These are phyloP conservation scores for Rhagologus leucostigma DNA, from an alignment of 2,113 vertebrate species.

Conservation along the genomic window DNA sequence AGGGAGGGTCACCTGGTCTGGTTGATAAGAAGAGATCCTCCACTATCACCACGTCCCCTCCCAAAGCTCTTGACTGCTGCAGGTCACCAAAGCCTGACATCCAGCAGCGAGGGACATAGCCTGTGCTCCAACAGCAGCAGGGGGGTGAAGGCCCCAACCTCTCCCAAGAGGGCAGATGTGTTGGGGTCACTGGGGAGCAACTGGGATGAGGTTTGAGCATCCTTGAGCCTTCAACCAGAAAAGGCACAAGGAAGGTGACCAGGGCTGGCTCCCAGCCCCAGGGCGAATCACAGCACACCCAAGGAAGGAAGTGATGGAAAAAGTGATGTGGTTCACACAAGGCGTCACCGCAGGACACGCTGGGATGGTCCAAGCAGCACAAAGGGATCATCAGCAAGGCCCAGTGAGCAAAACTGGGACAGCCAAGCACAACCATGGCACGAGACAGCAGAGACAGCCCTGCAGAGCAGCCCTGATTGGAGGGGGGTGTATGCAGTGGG, in stretches of 20 bases:
- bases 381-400: not conserved
- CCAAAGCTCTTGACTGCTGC: not conserved
- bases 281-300: not conserved
- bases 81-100: not conserved
- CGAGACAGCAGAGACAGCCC: not conserved
- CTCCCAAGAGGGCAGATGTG: not conserved
- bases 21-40: not conserved
- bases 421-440: not conserved
- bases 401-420: not conserved
- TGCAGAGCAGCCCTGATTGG: not conserved
- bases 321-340: not conserved
- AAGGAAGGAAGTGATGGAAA: not conserved
- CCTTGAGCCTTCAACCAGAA: not conserved
- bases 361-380: not conserved
- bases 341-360: accelerated
- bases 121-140: not conserved
- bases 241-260: not conserved
- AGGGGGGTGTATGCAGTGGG: accelerated
- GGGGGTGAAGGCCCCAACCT: not conserved
- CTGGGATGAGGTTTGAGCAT: not conserved
- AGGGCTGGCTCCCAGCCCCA: not conserved
- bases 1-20: not conserved
- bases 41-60: not conserved
- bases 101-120: not conserved
- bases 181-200: not conserved